phyloP scores from a whole-genome alignment of 2,113 vertebrate genomes.

The Podarcis raffonei region DNA sequence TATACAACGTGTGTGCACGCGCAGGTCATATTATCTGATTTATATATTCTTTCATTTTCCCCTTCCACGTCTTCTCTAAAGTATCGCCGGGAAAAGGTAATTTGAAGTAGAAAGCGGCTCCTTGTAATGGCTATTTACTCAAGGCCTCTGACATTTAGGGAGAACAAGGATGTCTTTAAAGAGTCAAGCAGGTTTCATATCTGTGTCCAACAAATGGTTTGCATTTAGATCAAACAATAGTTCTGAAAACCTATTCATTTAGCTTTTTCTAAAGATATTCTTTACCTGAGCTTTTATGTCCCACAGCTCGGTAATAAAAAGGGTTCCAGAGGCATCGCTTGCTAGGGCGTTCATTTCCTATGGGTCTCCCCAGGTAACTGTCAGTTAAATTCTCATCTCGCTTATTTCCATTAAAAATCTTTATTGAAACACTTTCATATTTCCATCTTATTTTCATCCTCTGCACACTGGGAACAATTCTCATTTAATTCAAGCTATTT shows the following conservation, averaged over 20 bases:
- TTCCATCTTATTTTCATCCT: slow-evolving; percentile 37
- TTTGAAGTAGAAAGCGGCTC: slow-evolving; percentile 30
- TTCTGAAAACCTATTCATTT: slow-evolving; percentile 17
- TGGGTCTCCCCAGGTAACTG: slow-evolving; percentile 42
- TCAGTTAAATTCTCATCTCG: slow-evolving; percentile 46
- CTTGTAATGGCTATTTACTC: slow-evolving; percentile 14
- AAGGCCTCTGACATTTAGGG: not conserved
- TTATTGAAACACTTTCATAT: slow-evolving; percentile 40
- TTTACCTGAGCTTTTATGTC: slow-evolving; percentile 42
- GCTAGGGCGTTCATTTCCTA: not conserved
- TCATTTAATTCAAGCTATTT: slow-evolving; percentile 57
- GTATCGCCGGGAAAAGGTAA: not conserved
- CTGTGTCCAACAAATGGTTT: not conserved
- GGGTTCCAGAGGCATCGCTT: slow-evolving; percentile 18
- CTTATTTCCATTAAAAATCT: slow-evolving; percentile 45
- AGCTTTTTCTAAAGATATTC: slow-evolving; percentile 22
- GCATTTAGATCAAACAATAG: slow-evolving; percentile 27
- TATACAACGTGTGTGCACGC: not conserved
- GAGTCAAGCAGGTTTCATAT: slow-evolving; percentile 3
- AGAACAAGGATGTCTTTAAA: slow-evolving; percentile 4
- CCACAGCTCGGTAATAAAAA: not conserved
- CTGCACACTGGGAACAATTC: slow-evolving; percentile 47
- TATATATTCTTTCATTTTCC: not conserved
- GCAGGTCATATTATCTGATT: not conserved
- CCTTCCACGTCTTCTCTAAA: not conserved